Base-by-base conservation (phyloP, 2,888 invertebrate species). In the Melanophora roralis region DNA sequence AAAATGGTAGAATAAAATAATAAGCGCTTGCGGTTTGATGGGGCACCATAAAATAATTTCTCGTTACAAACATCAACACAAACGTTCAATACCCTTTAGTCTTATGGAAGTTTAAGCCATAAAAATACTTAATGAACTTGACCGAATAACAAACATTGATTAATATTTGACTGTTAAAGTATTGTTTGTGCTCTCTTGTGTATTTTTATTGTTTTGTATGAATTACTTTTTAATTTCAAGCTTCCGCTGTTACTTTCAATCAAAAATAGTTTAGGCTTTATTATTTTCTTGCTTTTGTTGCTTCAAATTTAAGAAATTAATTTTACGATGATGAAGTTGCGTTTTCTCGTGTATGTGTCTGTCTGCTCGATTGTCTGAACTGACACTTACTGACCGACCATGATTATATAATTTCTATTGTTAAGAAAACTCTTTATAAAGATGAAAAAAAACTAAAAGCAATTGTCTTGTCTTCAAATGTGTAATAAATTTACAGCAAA, bases 371-470 rank as follows among this genome's bases (percentile, higher is more conserved):
- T 67, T 49, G 23, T 36, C 40, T 34, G 3, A 59, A 5, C 55
- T 64, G 72, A 32, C 76, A 68, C 64, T 76, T 64, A 72, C 76
- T 53, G 55, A 57, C 68, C 80, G 59, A 57, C 68, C 80, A 59
- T 76, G 79, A 80, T 75, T 57, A 23, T 57, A 76, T 72, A 80
- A 60, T 80, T 80, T 75, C 75, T 67, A 51, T 80, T 76, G 62
- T 62, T 55, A n/a, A 21, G 19, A 57, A 16, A 5, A 49, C 47
- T 59, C 27, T 36, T 38, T 23, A 14, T n/a, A 16, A 45, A n/a
- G n/a, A n/a, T n/a, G n/a, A n/a, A n/a, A n/a, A n/a, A 68, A 62
- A 65, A 14, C 12, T 14, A 14, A 36, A 38, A 64, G 8, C 38
- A 21, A 53, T 67, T 69, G 38, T 38, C 38, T 57, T 16, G 8